Evolutionary conservation across 2,797 vertebrate genomes (phyloP).

Genomic region (Tiaroga cobitis): DNA sequence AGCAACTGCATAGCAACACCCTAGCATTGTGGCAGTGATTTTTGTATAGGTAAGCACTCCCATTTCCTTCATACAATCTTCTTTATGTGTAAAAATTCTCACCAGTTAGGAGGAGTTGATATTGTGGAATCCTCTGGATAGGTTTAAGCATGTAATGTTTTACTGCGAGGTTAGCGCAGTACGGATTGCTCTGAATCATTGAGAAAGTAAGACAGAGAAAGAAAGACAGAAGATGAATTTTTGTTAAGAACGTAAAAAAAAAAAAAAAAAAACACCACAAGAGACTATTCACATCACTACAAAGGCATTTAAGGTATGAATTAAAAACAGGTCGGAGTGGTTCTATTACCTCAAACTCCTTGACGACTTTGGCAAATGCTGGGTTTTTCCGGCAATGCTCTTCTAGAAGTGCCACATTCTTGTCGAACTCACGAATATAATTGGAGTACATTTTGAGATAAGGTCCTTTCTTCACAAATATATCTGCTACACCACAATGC

Average conservation of each 20-base stretch:
- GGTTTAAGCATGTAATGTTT: slow-evolving; percentile 97
- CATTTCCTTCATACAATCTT: neutral
- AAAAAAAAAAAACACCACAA: neutral
- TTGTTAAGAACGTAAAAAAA: no score
- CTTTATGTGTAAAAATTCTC: slow-evolving; percentile 44
- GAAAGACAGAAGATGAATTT: neutral
- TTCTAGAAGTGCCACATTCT: slow-evolving; percentile 91
- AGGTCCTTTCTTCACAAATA: slow-evolving; percentile 96
- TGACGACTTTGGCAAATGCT: slow-evolving; percentile 85
- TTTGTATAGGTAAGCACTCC: neutral
- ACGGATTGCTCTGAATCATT: slow-evolving; percentile 84
- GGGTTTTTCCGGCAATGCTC: slow-evolving; percentile 92
- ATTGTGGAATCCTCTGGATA: slow-evolving; percentile 97
- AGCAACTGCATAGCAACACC: neutral
- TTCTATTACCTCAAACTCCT: slow-evolving; percentile 89
- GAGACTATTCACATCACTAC: neutral
- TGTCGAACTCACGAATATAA: slow-evolving; percentile 96
- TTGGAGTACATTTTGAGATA: slow-evolving; percentile 99
- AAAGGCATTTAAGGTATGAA: neutral
- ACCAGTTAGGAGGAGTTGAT: slow-evolving; percentile 95
- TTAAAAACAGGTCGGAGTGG: slow-evolving; percentile 65
- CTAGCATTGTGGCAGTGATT: neutral
- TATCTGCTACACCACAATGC: slow-evolving; percentile 88
- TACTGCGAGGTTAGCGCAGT: slow-evolving; percentile 92
- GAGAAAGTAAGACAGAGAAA: neutral